Base-by-base conservation (phyloP, 2,113 vertebrate species). In the Isurus oxyrinchus region DNA sequence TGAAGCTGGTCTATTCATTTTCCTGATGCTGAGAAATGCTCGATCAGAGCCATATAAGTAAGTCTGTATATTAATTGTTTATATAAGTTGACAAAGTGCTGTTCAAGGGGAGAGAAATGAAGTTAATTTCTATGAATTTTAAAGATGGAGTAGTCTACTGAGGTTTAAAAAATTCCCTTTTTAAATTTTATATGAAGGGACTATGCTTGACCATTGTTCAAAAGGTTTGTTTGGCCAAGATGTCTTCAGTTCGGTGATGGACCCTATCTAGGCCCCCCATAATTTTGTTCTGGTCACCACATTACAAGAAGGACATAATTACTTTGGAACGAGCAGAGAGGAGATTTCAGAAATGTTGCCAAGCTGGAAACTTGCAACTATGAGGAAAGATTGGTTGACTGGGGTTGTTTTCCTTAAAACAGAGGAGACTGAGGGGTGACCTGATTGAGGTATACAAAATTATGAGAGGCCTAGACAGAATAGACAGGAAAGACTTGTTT, bases 11-110 rank as follows among this genome's bases (percentile, higher is more conserved):
- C 96, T 97, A 86, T 97, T 97, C 84, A 44, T 98, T 97, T 97
- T 98, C 96, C 96, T 97, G 72, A 96, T 97, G 97, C 96, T 97
- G 96, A 97, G 97, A 69, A 97, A 97, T 96, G 98, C 96, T 97
- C 97, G 96, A 87, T 97, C 97, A 35, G 97, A 97, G 44, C 95
- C 97, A 27, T 97, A 84, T 96, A 97, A 96, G 98, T 98, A 96
- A 98, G 96, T 95, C 53, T 8, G 31, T 53, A 35, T 91, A 59
- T 35, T 59, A 55, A 91, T 59, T 27, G 11, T 59, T 59, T 35
- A 49, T 76, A 21, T 90, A 59, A 90, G 53, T 57, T 55, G 53
- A 76, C 27, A 44, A 84, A 84, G 16, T 84, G 44, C n/a, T 44
- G 31, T 31, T 91, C 88, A 35, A 35, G 5, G 40, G 40, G 81